Evolutionary conservation across 2,113 vertebrate genomes (phyloP).

Genomic region (Pomatorhinus ruficollis): DNA sequence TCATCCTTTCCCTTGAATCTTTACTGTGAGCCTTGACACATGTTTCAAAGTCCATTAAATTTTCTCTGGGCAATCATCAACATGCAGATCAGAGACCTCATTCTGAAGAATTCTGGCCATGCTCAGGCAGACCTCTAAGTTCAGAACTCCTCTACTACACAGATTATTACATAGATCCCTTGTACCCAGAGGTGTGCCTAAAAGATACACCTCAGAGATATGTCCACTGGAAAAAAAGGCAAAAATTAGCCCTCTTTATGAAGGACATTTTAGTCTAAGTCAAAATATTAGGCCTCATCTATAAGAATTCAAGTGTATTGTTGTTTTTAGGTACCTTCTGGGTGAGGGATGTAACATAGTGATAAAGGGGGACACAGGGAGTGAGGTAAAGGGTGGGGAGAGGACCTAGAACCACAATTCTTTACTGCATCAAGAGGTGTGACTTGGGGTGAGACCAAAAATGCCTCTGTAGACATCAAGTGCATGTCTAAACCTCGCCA

Average conservation of each 20-base stretch:
- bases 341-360: accelerated
- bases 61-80: background rate
- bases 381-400: background rate
- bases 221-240: background rate
- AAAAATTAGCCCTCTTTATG: background rate
- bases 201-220: background rate
- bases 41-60: background rate
- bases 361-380: background rate
- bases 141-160: background rate
- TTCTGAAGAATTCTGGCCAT: background rate
- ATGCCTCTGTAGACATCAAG: background rate
- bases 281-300: background rate
- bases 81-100: background rate
- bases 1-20: background rate
- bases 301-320: background rate
- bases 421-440: background rate
- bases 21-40: background rate
- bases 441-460: background rate
- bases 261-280: background rate
- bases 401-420: background rate
- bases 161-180: background rate
- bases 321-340: background rate
- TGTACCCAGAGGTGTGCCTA: background rate
- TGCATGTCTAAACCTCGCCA: accelerated
- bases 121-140: background rate